Evolutionary conservation across 1,140 invertebrate genomes (phyloP).

Genomic region (Lordiphosa mommai): DNA sequence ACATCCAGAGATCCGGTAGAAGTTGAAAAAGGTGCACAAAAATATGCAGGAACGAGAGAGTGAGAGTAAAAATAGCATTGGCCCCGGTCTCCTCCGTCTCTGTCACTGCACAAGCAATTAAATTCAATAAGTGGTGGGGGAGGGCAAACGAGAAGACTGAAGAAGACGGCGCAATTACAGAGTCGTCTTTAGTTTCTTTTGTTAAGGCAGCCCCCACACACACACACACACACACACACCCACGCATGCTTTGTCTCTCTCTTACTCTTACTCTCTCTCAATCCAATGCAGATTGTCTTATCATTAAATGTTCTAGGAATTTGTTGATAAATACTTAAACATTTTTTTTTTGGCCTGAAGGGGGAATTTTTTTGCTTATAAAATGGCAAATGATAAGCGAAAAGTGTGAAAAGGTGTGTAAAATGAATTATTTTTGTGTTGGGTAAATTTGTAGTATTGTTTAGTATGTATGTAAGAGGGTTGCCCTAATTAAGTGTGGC

Average conservation of each 20-base stretch:
- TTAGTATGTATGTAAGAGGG: too few species aligned
- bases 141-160: constrained; percentile 41
- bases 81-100: constrained; percentile 14
- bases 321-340: constrained; percentile 55
- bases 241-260: constrained; percentile 10
- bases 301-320: constrained; percentile 54
- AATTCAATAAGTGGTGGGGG: constrained; percentile 71
- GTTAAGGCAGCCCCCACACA: constrained; percentile 18
- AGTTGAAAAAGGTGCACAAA: constrained; percentile 8
- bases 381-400: constrained; percentile 31
- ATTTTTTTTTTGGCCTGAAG: constrained; percentile 7
- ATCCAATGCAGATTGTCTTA: constrained; percentile 26
- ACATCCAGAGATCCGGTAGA: constrained; percentile 60
- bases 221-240: constrained; percentile 12
- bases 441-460: too few species aligned
- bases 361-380: constrained; percentile 23
- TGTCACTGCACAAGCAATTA: constrained; percentile 56
- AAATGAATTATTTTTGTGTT: too few species aligned
- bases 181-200: constrained; percentile 26
- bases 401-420: not conserved
- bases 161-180: constrained; percentile 21
- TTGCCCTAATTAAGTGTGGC: too few species aligned
- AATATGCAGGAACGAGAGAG: constrained; percentile 20
- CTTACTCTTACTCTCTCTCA: not conserved
- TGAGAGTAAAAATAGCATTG: constrained; percentile 62